These are phyloP conservation scores for Smutsia gigantea DNA, from an alignment of 2,797 vertebrate species.

Conservation along the genomic window DNA sequence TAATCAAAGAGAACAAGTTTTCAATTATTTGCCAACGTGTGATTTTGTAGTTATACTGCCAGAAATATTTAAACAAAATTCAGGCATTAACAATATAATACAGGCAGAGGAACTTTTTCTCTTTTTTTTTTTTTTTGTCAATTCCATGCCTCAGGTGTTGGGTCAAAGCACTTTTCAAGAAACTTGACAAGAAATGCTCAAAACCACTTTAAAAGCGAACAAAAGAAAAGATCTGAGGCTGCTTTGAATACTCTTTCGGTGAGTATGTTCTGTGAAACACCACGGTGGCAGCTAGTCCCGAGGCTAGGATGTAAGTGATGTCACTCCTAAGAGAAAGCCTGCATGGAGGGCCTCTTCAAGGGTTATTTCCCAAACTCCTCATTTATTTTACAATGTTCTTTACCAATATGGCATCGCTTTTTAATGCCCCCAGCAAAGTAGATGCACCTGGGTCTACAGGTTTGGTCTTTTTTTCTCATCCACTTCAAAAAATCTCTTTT, in stretches of 20 bases:
- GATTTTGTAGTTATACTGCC: constrained; percentile 64
- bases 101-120: constrained; percentile 35
- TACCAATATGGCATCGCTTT: constrained; percentile 25
- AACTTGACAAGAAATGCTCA: constrained; percentile 80
- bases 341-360: constrained; percentile 60
- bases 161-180: constrained; percentile 83
- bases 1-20: constrained; percentile 57
- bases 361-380: constrained; percentile 52
- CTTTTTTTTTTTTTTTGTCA: constrained; percentile 51
- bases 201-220: constrained; percentile 82
- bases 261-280: constrained; percentile 75
- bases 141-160: constrained; percentile 78
- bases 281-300: constrained; percentile 70
- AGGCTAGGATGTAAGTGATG: constrained; percentile 63
- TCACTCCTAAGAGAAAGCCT: constrained; percentile 63
- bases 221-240: constrained; percentile 84
- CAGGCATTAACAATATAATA: constrained; percentile 56
- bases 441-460: background rate
- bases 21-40: constrained; percentile 34
- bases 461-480: background rate
- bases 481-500: background rate
- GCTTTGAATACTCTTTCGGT: constrained; percentile 81
- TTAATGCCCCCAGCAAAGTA: constrained; percentile 10
- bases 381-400: constrained; percentile 71
- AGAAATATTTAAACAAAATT: constrained; percentile 67